Evolutionary conservation across 2,888 invertebrate genomes (phyloP), one percentile per base, ranked within the genome.

Genomic region (Eilema depressum): DNA sequence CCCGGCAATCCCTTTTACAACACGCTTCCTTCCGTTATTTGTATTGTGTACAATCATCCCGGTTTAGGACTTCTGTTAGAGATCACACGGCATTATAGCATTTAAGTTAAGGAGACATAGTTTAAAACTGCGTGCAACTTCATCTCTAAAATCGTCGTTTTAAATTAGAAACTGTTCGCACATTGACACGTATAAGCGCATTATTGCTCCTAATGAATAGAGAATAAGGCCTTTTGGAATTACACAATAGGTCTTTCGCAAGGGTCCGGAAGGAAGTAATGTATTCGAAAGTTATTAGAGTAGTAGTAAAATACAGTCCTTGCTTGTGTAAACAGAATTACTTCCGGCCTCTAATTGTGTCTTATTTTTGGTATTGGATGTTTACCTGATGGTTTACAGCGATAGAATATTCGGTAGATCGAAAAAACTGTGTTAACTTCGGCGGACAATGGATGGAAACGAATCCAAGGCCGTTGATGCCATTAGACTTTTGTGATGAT

Each of bases 21-120:
- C 86, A 88, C 85, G 84, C 88, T 93, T 91, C 91, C 91, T 92
- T 92, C 93, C 92, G 91, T 84, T 89, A 30, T 80, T 80, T 78
- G 72, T 83, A 76, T 64, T 69, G 62, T 41, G 70, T 53, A 76
- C 73, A 77, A 76, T 79, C 75, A 73, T 80, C 70, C 68, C 70
- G 71, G 69, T 70, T 62, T 77, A 81, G 64, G 74, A 73, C 65
- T 63, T 5, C 70, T 75, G 67, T 78, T 56, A 69, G 73, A 78
- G 79, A 72, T 78, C 66, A 75, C 73, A 83, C 66, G 73, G 75
- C 33, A 73, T 74, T 80, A 72, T 76, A 53, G 69, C 68, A 71
- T 78, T 74, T 81, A 79, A 59, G 23, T 37, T n/a, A 60, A 23
- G 59, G 70, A 63, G 47, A 23, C 64, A 78, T 56, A 72, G 74